phyloP scores from a whole-genome alignment of 2,797 vertebrate genomes.

The Cryptoblepharus egeriae region DNA sequence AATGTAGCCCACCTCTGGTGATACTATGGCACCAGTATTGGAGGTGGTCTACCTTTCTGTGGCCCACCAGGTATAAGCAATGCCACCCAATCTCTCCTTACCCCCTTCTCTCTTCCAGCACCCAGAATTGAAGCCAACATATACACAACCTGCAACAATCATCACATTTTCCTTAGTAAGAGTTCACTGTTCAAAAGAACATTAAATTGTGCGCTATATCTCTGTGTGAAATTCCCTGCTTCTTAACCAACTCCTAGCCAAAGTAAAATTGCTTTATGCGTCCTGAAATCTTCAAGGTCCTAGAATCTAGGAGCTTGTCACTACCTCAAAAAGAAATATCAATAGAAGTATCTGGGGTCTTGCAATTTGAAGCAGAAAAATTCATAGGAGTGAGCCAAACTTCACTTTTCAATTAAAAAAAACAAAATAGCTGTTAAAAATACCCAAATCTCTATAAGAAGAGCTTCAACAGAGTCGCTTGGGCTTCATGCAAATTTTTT shows the following conservation, averaged over 20 bases:
- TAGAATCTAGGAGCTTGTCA: slow-evolving; percentile 1
- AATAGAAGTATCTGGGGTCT: not conserved
- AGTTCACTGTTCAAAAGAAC: not conserved
- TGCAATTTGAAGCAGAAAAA: not conserved
- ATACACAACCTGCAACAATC: not conserved
- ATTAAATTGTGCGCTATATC: not conserved
- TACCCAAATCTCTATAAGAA: not conserved
- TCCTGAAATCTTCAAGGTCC: not conserved
- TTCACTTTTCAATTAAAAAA: not conserved
- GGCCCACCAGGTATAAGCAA: too few species aligned
- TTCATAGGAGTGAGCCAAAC: not conserved
- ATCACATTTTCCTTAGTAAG: not conserved
- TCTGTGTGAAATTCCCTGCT: slow-evolving; percentile 18
- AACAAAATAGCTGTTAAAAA: not conserved
- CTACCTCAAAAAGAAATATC: not conserved
- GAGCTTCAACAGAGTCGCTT: not conserved
- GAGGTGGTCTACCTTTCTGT: too few species aligned
- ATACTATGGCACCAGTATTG: too few species aligned
- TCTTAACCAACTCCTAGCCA: not conserved
- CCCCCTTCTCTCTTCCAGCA: not conserved
- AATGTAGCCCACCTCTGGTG: too few species aligned
- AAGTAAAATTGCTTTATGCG: slow-evolving; percentile 10
- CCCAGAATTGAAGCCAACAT: not conserved
- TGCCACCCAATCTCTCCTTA: too few species aligned
- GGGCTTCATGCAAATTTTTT: accelerated